Conservation (phyloP, 1,140 invertebrate species). For the Steinernema khuongi region DNA sequence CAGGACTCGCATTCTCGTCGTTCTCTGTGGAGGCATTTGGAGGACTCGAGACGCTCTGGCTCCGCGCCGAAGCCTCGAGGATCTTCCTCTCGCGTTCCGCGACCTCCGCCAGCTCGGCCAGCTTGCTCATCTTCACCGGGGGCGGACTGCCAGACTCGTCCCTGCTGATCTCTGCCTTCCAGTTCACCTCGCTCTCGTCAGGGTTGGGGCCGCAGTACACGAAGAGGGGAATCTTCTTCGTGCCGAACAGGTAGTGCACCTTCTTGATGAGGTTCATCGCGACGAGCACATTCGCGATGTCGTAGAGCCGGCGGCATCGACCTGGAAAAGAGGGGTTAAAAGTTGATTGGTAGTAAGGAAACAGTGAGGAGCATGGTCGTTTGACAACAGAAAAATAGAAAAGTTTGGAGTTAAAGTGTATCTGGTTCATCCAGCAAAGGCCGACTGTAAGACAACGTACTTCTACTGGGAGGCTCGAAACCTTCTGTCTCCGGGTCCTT, state of each 20-base stretch:
- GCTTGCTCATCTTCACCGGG: background rate
- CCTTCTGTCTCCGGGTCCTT: slow-evolving; percentile 56
- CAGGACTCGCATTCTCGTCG: slow-evolving; percentile 3
- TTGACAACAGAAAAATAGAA: too few species aligned
- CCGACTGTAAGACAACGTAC: too few species aligned
- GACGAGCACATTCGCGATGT: slow-evolving; percentile 57
- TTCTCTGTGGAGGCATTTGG: too few species aligned
- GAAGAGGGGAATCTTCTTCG: slow-evolving; percentile 57
- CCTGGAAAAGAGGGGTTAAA: slow-evolving; percentile 22
- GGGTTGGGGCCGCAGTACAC: slow-evolving; percentile 56
- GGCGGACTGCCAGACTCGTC: background rate
- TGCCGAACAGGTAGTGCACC: slow-evolving; percentile 55
- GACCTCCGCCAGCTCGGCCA: background rate
- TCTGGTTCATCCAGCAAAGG: too few species aligned
- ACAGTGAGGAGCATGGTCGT: too few species aligned
- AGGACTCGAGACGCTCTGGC: background rate
- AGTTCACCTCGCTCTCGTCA: slow-evolving; percentile 11
- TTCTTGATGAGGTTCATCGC: slow-evolving; percentile 55
- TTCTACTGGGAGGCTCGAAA: slow-evolving; percentile 52
- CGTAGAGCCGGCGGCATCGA: slow-evolving; percentile 53
- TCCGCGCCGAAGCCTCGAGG: background rate
- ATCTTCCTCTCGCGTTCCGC: background rate
- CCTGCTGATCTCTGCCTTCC: background rate
- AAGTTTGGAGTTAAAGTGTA: too few species aligned
- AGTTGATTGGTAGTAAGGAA: too few species aligned